Evolutionary conservation across 2,888 invertebrate genomes (phyloP).

Genomic region (Paralinhomoeus sp.): DNA sequence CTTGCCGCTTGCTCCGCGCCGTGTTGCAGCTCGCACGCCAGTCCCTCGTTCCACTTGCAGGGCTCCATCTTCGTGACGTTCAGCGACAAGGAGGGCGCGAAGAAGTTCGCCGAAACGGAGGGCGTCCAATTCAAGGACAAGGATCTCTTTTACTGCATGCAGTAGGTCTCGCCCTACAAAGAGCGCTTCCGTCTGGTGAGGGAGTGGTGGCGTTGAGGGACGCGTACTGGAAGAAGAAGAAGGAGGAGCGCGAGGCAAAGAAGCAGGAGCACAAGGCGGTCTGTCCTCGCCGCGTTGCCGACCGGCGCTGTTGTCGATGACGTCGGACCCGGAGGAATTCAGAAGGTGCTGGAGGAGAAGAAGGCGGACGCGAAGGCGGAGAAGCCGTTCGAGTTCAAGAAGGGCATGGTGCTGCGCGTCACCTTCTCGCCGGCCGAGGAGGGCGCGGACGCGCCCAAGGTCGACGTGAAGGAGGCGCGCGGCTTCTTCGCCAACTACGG

Average conservation of each 20-base stretch:
- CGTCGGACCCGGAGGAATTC: no score
- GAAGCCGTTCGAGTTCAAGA: background rate
- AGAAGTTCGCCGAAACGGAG: slow-evolving; percentile 48
- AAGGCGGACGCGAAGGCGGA: background rate
- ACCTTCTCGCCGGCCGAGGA: background rate
- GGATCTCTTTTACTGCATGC: slow-evolving; percentile 20
- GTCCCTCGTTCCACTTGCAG: slow-evolving; percentile 27
- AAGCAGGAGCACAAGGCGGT: background rate
- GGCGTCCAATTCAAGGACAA: slow-evolving; percentile 39
- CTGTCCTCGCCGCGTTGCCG: no score
- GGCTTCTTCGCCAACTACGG: background rate
- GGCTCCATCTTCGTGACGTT: slow-evolving; percentile 80
- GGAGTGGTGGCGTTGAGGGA: no score
- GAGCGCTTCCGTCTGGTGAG: no score
- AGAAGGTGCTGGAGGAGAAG: no score
- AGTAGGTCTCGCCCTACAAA: slow-evolving; percentile 3
- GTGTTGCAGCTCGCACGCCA: background rate
- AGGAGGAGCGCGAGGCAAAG: background rate
- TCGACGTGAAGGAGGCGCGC: background rate
- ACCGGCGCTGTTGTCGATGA: no score
- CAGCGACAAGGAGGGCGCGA: slow-evolving; percentile 51
- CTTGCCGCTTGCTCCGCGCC: no score
- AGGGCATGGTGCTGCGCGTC: background rate
- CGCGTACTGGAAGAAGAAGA: background rate
- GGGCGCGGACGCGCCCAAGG: background rate